Evolutionary conservation across 92 coral and sea anemone genomes (phyloP).

Genomic region (Montipora capitata): DNA sequence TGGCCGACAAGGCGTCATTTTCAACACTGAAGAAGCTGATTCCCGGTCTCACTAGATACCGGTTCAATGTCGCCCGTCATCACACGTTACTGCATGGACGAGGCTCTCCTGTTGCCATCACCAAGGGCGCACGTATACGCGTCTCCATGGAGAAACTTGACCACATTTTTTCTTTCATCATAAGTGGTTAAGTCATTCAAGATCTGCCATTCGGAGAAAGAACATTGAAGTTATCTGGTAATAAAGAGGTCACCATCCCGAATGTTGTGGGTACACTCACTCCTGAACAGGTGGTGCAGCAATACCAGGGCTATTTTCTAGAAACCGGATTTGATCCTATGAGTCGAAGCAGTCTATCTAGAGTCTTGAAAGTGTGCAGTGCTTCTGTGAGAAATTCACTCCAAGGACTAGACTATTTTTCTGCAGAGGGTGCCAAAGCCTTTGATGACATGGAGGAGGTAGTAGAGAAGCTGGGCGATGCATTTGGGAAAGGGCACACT

Average conservation of each 20-base stretch:
- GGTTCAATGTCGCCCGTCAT: neutral
- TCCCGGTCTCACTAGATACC: slow-evolving; percentile 21
- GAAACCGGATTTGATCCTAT: slow-evolving; percentile 64
- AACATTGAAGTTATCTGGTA: slow-evolving; percentile 59
- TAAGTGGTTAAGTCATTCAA: slow-evolving; percentile 66
- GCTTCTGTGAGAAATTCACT: slow-evolving; percentile 70
- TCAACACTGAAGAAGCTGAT: slow-evolving; percentile 53
- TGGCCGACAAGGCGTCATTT: slow-evolving; percentile 60
- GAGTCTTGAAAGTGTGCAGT: slow-evolving; percentile 52
- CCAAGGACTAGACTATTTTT: slow-evolving; percentile 40
- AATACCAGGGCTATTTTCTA: slow-evolving; percentile 54
- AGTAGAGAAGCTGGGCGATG: slow-evolving; percentile 71
- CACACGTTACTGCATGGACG: slow-evolving; percentile 74
- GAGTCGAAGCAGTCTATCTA: slow-evolving; percentile 69
- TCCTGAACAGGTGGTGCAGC: slow-evolving; percentile 69
- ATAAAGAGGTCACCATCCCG: slow-evolving; percentile 59
- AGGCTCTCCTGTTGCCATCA: slow-evolving; percentile 49
- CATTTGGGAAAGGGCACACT: slow-evolving; percentile 49
- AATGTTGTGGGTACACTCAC: slow-evolving; percentile 71
- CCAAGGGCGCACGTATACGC: slow-evolving; percentile 60
- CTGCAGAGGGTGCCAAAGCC: slow-evolving; percentile 59
- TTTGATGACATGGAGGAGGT: slow-evolving; percentile 69
- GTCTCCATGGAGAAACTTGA: slow-evolving; percentile 67
- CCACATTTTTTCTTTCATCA: slow-evolving; percentile 65
- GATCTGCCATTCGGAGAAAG: slow-evolving; percentile 81